Conservation (phyloP, 2,888 invertebrate species). For the Metellina segmentata region DNA sequence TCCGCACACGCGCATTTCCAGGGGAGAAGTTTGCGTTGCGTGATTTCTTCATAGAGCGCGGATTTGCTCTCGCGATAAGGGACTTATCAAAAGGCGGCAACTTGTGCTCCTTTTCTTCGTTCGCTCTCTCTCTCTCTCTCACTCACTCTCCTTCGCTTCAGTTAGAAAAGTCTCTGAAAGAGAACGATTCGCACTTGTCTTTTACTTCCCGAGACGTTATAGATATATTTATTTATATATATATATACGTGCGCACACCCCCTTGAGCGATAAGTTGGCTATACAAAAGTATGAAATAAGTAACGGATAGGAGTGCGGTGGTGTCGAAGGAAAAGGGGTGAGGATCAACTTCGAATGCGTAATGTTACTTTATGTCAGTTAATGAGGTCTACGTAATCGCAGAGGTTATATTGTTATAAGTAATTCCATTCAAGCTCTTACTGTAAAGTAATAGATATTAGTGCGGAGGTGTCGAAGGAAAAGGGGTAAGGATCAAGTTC, state of each 20-base stretch:
- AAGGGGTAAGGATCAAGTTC: too few relatives aligned
- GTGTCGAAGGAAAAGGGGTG: background rate
- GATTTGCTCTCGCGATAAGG: conserved; percentile 69
- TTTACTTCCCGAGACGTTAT: conserved; percentile 18
- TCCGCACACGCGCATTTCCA: conserved; percentile 58
- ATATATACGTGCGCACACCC: background rate
- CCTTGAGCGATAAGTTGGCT: background rate
- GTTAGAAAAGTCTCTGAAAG: conserved; percentile 31
- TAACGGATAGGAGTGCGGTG: background rate
- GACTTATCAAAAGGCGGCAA: conserved; percentile 52
- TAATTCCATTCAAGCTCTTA: too few relatives aligned
- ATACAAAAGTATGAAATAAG: conserved; percentile 35
- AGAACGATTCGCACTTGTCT: conserved; percentile 67
- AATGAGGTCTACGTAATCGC: too few relatives aligned
- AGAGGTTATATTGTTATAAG: too few relatives aligned
- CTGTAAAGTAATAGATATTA: too few relatives aligned
- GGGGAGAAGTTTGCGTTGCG: conserved; percentile 60
- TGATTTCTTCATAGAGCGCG: conserved; percentile 70
- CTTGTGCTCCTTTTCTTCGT: conserved; percentile 33
- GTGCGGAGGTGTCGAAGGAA: too few relatives aligned
- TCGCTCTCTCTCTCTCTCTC: conserved; percentile 18
- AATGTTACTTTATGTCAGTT: too few relatives aligned
- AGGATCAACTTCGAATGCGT: too few relatives aligned
- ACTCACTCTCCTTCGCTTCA: conserved; percentile 1
- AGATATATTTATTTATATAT: background rate